These are phyloP conservation scores for Leptoclinus maculatus DNA, from an alignment of 2,797 vertebrate genomes.

Conservation along the genomic window DNA sequence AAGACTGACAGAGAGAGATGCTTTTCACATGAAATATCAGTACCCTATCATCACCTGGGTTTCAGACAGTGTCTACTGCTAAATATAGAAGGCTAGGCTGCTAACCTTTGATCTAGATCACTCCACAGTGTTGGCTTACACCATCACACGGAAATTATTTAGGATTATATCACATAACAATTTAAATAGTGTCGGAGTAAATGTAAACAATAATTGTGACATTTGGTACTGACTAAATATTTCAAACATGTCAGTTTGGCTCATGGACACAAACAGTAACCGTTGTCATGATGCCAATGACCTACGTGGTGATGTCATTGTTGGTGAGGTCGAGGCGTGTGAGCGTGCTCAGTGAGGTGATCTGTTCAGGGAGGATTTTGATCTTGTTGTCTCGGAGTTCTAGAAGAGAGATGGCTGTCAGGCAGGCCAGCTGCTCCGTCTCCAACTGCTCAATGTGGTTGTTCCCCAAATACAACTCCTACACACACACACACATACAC, in stretches of 20 bases:
- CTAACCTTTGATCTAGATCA: neutral
- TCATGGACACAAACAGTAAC: neutral
- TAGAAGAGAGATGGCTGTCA: conserved; percentile 85
- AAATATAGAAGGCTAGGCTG: no score
- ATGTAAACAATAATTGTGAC: neutral
- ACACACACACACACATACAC: conserved; percentile 15
- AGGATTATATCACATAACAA: neutral
- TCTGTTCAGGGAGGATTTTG: conserved; percentile 86
- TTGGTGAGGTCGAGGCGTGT: conserved; percentile 89
- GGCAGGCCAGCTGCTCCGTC: conserved; percentile 82
- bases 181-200: neutral
- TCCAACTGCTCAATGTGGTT: conserved; percentile 88
- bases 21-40: neutral
- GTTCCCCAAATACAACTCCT: conserved; percentile 78
- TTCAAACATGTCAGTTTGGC: neutral
- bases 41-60: no score
- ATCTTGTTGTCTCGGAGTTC: conserved; percentile 93
- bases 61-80: neutral
- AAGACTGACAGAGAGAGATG: conserved; percentile 81
- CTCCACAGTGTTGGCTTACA: neutral
- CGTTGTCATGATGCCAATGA: neutral
- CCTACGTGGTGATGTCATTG: conserved; percentile 78
- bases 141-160: neutral
- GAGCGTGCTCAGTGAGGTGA: conserved; percentile 83
- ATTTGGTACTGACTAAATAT: neutral